Evolutionary conservation across 2,888 invertebrate genomes (phyloP).

Genomic region (Leucoptera coffeella): DNA sequence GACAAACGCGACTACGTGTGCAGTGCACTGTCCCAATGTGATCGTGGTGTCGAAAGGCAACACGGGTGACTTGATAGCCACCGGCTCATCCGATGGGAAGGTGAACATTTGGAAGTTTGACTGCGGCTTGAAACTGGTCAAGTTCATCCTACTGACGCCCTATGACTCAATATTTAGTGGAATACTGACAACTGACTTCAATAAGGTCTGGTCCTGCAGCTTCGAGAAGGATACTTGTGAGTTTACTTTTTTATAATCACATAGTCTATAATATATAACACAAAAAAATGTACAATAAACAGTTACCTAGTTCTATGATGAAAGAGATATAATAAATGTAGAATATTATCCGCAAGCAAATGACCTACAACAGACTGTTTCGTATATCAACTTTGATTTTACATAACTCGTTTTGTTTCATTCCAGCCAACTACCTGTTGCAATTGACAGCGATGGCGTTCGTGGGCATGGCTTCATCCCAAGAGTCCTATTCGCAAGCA

Average conservation of each 20-base stretch:
- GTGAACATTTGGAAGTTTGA: slow-evolving; percentile 82
- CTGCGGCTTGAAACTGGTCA: slow-evolving; percentile 66
- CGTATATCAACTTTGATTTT: too few relatives aligned
- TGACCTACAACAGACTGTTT: too few relatives aligned
- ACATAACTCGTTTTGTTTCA: not conserved
- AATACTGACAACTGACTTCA: slow-evolving; percentile 28
- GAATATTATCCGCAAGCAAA: too few relatives aligned
- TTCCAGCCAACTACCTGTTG: slow-evolving; percentile 31
- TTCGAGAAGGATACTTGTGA: slow-evolving; percentile 41
- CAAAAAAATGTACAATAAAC: too few relatives aligned
- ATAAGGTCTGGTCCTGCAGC: slow-evolving; percentile 40
- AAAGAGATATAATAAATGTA: too few relatives aligned
- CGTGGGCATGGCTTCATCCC: slow-evolving; percentile 31
- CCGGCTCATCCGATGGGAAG: slow-evolving; percentile 55
- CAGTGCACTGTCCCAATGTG: slow-evolving; percentile 50
- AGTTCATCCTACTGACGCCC: slow-evolving; percentile 48
- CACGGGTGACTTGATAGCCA: slow-evolving; percentile 51
- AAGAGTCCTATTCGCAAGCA: slow-evolving; percentile 25
- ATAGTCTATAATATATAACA: too few relatives aligned
- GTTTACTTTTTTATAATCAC: too few relatives aligned
- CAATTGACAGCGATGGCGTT: slow-evolving; percentile 43
- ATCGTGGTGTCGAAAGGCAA: slow-evolving; percentile 57
- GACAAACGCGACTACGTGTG: slow-evolving; percentile 78
- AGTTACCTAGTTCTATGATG: too few relatives aligned
- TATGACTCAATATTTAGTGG: slow-evolving; percentile 47